Conservation (phyloP, 2,113 vertebrate species). For the Oryzias celebensis region DNA sequence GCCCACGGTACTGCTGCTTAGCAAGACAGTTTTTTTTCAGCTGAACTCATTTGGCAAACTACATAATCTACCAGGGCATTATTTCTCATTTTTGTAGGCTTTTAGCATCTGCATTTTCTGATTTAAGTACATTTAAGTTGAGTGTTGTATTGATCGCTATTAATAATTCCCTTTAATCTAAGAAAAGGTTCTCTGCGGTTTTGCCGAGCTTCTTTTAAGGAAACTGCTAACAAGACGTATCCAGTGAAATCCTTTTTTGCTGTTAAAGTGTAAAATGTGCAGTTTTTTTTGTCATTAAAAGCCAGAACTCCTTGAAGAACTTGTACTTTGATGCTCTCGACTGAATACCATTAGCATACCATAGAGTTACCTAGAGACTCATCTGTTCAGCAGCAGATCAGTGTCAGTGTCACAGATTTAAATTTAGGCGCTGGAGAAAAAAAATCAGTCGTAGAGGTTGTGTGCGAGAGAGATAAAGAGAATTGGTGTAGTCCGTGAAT, state of each 20-base stretch:
- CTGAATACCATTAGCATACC: conserved; percentile 55
- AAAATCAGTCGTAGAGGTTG: conserved; percentile 42
- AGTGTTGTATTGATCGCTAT: conserved; percentile 6
- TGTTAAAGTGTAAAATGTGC: conserved; percentile 29
- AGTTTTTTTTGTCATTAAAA: conserved; percentile 26
- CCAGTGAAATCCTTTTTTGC: conserved; percentile 7
- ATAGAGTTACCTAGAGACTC: conserved; percentile 38
- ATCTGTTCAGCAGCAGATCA: conserved; percentile 48
- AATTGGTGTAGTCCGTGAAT: conserved; percentile 23
- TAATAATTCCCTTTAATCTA: conserved; percentile 33
- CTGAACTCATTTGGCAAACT: conserved; percentile 22
- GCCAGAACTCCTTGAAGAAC: conserved; percentile 42
- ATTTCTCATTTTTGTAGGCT: conserved; percentile 12
- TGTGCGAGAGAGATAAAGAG: conserved; percentile 44
- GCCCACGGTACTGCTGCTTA: conserved; percentile 27
- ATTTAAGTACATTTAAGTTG: conserved; percentile 10
- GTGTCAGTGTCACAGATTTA: conserved; percentile 56
- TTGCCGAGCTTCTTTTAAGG: conserved; percentile 5
- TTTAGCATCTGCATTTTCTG: conserved; percentile 7
- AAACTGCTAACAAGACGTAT: background rate
- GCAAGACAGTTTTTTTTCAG: background rate
- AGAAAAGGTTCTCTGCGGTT: background rate
- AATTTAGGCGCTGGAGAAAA: conserved; percentile 39
- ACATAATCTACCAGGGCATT: conserved; percentile 5
- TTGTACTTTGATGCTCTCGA: conserved; percentile 53